phyloP scores from a whole-genome alignment of 2,888 invertebrate species.

The Agrypnus murinus region DNA sequence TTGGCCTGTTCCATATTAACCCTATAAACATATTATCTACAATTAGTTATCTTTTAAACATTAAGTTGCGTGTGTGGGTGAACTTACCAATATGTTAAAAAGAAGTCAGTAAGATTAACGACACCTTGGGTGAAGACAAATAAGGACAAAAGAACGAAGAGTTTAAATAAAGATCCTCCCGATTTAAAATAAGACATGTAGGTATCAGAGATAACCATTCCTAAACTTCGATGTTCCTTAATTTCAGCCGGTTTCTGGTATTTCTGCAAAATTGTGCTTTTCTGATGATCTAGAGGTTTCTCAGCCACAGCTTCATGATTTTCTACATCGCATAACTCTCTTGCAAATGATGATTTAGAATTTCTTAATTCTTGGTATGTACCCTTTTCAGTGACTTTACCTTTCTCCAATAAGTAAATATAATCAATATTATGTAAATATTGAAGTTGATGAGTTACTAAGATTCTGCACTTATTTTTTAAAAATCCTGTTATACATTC shows the following conservation, averaged over 20 bases:
- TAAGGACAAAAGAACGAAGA: slow-evolving; percentile 76
- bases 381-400: slow-evolving; percentile 74
- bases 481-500: slow-evolving; percentile 78
- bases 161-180: slow-evolving; percentile 79
- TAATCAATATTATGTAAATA: slow-evolving; percentile 74
- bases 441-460: slow-evolving; percentile 83
- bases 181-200: slow-evolving; percentile 83
- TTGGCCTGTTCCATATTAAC: slow-evolving; percentile 57
- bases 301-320: neutral
- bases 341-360: slow-evolving; percentile 80
- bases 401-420: slow-evolving; percentile 75
- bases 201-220: slow-evolving; percentile 72
- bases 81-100: slow-evolving; percentile 83
- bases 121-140: slow-evolving; percentile 80
- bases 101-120: slow-evolving; percentile 86
- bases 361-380: slow-evolving; percentile 78
- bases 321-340: slow-evolving; percentile 62
- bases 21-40: slow-evolving; percentile 19
- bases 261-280: neutral
- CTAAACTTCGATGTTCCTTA: slow-evolving; percentile 77
- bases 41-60: no score
- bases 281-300: neutral
- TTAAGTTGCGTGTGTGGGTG: no score
- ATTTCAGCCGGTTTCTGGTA: slow-evolving; percentile 65
- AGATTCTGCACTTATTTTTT: slow-evolving; percentile 78